Base-by-base conservation (phyloP, 1,140 invertebrate species). In the Apocrypta bakeri region DNA sequence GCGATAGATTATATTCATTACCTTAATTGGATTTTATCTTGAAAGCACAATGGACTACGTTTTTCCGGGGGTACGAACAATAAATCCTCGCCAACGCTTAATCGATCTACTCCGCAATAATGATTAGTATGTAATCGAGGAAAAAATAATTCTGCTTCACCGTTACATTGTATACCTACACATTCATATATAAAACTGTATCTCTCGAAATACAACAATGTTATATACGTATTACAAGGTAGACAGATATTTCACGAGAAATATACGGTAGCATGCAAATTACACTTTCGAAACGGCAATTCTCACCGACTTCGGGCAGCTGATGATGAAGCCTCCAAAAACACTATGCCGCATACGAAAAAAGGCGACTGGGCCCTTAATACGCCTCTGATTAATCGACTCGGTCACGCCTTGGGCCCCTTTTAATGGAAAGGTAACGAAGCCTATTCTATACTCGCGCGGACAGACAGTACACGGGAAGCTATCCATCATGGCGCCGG, bases 381-480 rank as follows among this genome's bases (percentile, higher is more conserved):
- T 31, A 21, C 40, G 42, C 17, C 40, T 24, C n/a, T 79, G 77
- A 79, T 82, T 84, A 86, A 84, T 85, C 80, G 83, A 27, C 29
- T 29, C 27, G 63, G 84, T 85, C 85, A 56, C 79, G 78, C 81
- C 86, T 87, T 83, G 73, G 75, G 76, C 79, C 84, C 61, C 61
- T 8, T 85, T 87, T 89, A 89, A 90, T 90, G 88, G 86, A 90
- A 90, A 88, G 48, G 21, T 90, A 90, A 88, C 87, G 84, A 87
- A 87, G 88, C 89, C 88, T 90, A 86, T 85, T 87, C n/a, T n/a
- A 86, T 83, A 85, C 85, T 83, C 82, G 87, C 85, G 84, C 88
- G 29, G 86, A 84, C 79, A 86, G 85, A 85, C 88, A 61, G 29
- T 2, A 29, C n/a, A 63, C 8, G 37, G 90, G 90, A 90, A 90